Evolutionary conservation across 2,888 invertebrate genomes (phyloP), one percentile per base, ranked within the genome.

Genomic region (Flexamia atlantica): DNA sequence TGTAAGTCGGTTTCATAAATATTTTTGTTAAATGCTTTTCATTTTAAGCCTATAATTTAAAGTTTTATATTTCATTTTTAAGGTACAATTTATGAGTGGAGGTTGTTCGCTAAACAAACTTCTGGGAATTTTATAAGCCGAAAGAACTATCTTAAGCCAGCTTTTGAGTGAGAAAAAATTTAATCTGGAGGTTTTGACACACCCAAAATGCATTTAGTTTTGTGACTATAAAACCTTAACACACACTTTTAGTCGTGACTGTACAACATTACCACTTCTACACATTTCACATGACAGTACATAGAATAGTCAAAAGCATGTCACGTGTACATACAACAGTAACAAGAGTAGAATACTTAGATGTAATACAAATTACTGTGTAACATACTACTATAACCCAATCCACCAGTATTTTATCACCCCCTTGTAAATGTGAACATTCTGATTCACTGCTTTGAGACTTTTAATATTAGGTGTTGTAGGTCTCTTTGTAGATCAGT

Each of bases 121-220:
- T 64, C 64, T 64, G 64, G 64, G 64, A 64, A 64, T 14, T 3
- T 0, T 64, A 14, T 5, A 57, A 30, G 25, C 53, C 14, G 30
- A 64, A 64, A 64, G 30, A 64, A 64, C 64, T 1, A 30, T 64
- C 14, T 64, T 28, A 64, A 64, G 20, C 36, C 68, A 30, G 68
- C 5, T 68, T 36, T 72, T 72, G 72, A 72, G 72, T 72, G 72
- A 72, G 72, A 72, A 42, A 72, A 68, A 68, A 68, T 17, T 4
- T 68, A 72, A 72, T 72, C 68, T 40, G 40, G n/a, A 40, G 36
- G 40, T 40, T 72, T 20, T 40, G 68, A 68, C 53, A 68, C 32
- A 72, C 36, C 42, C 20, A 17, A 72, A 20, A 40, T 36, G 72
- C 72, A 72, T 42, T 72, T 72, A 72, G 40, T 40, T 72, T n/a